phyloP scores from a whole-genome alignment of 2,113 vertebrate species.

The Lepisosteus osseus region DNA sequence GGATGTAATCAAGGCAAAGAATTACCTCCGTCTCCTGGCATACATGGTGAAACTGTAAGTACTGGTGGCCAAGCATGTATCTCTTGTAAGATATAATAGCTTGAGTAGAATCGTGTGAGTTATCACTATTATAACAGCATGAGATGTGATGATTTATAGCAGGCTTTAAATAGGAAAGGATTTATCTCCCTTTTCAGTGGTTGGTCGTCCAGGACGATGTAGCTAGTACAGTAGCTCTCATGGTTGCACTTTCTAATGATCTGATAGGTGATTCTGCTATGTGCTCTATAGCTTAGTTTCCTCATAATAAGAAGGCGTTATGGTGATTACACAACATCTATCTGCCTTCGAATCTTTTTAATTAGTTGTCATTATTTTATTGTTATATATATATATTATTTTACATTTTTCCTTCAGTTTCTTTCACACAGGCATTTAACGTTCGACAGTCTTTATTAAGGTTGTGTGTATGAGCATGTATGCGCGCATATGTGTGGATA shows the following conservation, averaged over 20 bases:
- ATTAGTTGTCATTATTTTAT: too few species aligned
- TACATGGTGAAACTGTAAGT: conserved; percentile 81
- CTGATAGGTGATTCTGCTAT: conserved; percentile 35
- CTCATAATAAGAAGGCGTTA: neutral
- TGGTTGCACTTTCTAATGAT: conserved; percentile 50
- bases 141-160: conserved; percentile 45
- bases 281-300: conserved; percentile 17
- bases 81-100: conserved; percentile 18
- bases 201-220: conserved; percentile 46
- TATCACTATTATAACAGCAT: conserved; percentile 42
- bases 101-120: conserved; percentile 26
- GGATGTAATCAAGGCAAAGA: conserved; percentile 76
- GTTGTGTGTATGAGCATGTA: neutral
- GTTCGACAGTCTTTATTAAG: too few species aligned
- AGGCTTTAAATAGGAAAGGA: conserved; percentile 47
- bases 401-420: too few species aligned
- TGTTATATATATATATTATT: too few species aligned
- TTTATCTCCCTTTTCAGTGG: conserved; percentile 42
- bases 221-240: conserved; percentile 43
- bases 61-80: conserved; percentile 37
- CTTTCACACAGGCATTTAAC: too few species aligned
- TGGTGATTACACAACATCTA: neutral
- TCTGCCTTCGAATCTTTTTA: too few species aligned
- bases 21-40: conserved; percentile 71
- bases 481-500: neutral